A percentile compares a stretch with the other conserved stretches of the same genome.
Evolutionary conservation across 2,113 vertebrate species (phyloP).

Genomic region (Lepus europaeus): DNA sequence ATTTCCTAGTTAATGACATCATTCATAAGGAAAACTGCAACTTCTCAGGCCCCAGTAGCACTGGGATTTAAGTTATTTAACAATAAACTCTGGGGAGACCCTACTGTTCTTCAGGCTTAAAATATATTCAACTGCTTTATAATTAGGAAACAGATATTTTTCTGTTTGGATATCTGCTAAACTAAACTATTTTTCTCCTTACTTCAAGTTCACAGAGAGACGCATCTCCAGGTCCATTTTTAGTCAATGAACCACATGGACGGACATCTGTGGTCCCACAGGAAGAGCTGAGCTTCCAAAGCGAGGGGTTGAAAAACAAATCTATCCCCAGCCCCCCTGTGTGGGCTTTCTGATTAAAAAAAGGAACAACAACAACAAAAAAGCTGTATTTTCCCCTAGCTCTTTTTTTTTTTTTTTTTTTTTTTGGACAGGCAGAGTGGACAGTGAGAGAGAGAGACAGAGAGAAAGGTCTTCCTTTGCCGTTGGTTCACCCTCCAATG

Average conservation of each 20-base stretch:
- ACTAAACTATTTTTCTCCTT: not conserved
- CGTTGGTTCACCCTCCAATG: too few relatives aligned
- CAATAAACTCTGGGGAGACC: constrained; percentile 67
- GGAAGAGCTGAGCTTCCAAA: not conserved
- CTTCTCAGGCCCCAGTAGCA: constrained; percentile 50
- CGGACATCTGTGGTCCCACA: not conserved
- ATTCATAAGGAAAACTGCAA: constrained; percentile 73
- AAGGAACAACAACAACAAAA: not conserved
- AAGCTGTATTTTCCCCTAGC: not conserved
- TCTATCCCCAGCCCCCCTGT: not conserved
- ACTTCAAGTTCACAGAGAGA: not conserved
- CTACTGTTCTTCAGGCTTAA: constrained; percentile 27
- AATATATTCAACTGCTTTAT: constrained; percentile 27
- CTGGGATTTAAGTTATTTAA: constrained; percentile 75
- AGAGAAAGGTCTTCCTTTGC: too few relatives aligned
- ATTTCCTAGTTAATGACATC: constrained; percentile 73
- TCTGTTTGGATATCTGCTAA: constrained; percentile 27
- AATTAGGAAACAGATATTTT: constrained; percentile 58
- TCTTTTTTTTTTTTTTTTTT: not conserved
- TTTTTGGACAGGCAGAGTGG: too few relatives aligned
- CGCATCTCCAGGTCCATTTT: constrained; percentile 27
- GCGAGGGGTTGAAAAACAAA: not conserved
- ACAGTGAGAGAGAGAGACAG: too few relatives aligned
- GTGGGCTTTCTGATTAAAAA: not conserved
- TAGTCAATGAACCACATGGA: not conserved